Evolutionary conservation across 2,797 vertebrate species (phyloP).

Genomic region (Hoplostethus atlanticus): DNA sequence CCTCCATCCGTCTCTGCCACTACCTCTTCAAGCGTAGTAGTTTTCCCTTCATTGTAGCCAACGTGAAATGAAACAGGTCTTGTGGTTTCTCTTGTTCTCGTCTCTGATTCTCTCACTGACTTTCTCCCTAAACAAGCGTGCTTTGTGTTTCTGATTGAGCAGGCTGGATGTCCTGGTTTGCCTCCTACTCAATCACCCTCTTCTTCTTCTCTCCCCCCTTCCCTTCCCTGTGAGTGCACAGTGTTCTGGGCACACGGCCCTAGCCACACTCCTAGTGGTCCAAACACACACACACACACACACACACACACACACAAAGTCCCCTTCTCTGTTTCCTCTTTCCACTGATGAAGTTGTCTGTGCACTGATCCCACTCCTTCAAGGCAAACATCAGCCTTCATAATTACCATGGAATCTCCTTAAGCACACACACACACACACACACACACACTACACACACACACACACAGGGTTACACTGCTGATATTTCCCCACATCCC

Average conservation of each 20-base stretch:
- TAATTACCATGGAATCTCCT: slow-evolving; percentile 15
- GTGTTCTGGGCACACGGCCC: slow-evolving; percentile 58
- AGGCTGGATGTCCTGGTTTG: slow-evolving; percentile 48
- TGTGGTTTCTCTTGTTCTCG: slow-evolving; percentile 47
- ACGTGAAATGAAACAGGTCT: slow-evolving; percentile 57
- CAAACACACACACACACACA: slow-evolving; percentile 39
- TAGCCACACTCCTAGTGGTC: slow-evolving; percentile 49
- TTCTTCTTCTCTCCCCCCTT: slow-evolving; percentile 23
- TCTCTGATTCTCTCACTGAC: slow-evolving; percentile 55
- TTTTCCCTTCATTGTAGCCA: slow-evolving; percentile 57
- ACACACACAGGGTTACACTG: neutral
- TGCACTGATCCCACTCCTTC: slow-evolving; percentile 24
- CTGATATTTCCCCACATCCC: no score
- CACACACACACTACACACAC: slow-evolving; percentile 2
- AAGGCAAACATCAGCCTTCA: slow-evolving; percentile 42
- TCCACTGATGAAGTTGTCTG: slow-evolving; percentile 33
- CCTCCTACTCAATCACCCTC: slow-evolving; percentile 53
- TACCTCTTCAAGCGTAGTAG: slow-evolving; percentile 53
- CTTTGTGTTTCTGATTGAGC: slow-evolving; percentile 64
- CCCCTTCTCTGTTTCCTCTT: slow-evolving; percentile 3
- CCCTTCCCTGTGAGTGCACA: slow-evolving; percentile 50
- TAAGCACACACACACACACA: slow-evolving; percentile 5
- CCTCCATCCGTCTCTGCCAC: slow-evolving; percentile 60
- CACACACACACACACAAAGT: neutral
- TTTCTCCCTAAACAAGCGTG: slow-evolving; percentile 50